These are phyloP conservation scores for Morone saxatilis DNA, from an alignment of 2,113 vertebrate species.

Conservation along the genomic window DNA sequence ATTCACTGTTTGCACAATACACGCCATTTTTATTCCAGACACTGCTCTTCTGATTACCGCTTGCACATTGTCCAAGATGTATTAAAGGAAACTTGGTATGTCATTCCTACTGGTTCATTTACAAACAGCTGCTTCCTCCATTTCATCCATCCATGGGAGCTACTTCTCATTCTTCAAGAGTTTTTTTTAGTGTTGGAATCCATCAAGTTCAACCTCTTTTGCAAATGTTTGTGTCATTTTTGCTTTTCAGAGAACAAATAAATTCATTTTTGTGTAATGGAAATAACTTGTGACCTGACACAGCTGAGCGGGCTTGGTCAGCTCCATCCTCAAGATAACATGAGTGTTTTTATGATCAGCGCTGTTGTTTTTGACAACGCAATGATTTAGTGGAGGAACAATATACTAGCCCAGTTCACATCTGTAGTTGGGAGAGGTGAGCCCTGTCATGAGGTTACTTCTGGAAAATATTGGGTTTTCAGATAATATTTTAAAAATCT, in stretches of 20 bases:
- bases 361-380: background rate
- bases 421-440: background rate
- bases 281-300: background rate
- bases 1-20: background rate
- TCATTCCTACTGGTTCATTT: slow-evolving; percentile 17
- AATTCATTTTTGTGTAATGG: background rate
- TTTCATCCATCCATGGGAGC: slow-evolving; percentile 1
- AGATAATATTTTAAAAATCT: background rate
- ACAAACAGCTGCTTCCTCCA: slow-evolving; percentile 28
- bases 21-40: slow-evolving; percentile 15
- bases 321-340: background rate
- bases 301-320: background rate
- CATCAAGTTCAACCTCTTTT: background rate
- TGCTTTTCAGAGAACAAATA: background rate
- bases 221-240: background rate
- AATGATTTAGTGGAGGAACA: background rate
- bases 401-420: background rate
- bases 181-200: background rate
- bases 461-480: background rate
- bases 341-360: background rate
- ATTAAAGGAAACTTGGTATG: slow-evolving; percentile 9
- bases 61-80: slow-evolving; percentile 4
- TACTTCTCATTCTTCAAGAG: background rate
- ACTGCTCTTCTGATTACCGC: slow-evolving; percentile 1
- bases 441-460: background rate